phyloP scores from a whole-genome alignment of 2,797 vertebrate genomes.

The Pygocentrus nattereri region DNA sequence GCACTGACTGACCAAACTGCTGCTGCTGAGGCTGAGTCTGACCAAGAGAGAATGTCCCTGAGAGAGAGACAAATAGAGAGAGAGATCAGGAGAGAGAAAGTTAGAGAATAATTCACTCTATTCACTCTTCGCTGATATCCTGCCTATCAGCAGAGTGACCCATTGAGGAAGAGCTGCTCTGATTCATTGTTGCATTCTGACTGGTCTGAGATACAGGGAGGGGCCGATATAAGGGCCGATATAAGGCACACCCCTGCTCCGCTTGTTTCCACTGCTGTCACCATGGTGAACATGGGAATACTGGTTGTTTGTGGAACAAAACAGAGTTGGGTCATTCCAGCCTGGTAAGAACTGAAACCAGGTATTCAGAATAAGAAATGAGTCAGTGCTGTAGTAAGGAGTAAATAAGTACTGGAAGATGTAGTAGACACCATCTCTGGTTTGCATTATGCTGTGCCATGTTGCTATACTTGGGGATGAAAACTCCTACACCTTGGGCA shows the following conservation, averaged over 20 bases:
- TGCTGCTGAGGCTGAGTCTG: constrained; percentile 85
- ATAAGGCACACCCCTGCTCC: constrained; percentile 73
- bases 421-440: not conserved
- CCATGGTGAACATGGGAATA: constrained; percentile 76
- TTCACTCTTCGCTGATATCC: constrained; percentile 10
- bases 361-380: too few species aligned
- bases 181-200: constrained; percentile 50
- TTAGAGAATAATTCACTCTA: not conserved
- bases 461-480: not conserved
- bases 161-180: constrained; percentile 35
- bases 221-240: constrained; percentile 57
- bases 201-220: constrained; percentile 53
- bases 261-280: constrained; percentile 68
- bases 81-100: constrained; percentile 74
- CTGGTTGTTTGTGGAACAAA: too few species aligned
- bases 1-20: constrained; percentile 80
- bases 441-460: not conserved
- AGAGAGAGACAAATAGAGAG: constrained; percentile 22
- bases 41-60: constrained; percentile 85
- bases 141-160: constrained; percentile 51
- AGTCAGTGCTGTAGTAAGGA: too few species aligned
- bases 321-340: too few species aligned
- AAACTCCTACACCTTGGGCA: too few species aligned
- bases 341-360: too few species aligned
- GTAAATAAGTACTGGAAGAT: not conserved